These are phyloP conservation scores for Falcaria lacertinaria DNA, from an alignment of 2,888 invertebrate species.

Conservation along the genomic window DNA sequence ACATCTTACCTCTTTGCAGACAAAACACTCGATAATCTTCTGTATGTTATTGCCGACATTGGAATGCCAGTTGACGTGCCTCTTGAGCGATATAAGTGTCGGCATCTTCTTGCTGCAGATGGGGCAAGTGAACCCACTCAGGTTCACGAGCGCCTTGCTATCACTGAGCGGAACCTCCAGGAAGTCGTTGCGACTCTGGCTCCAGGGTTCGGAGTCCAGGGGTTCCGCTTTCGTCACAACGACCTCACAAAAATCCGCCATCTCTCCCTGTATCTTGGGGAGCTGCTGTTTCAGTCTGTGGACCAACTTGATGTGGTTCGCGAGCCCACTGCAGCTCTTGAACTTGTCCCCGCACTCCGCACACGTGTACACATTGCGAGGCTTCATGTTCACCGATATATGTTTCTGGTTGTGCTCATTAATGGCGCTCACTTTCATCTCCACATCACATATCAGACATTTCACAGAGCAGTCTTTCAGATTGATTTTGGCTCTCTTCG, in stretches of 20 bases:
- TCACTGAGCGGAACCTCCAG: slow-evolving; percentile 51
- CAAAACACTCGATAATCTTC: slow-evolving; percentile 60
- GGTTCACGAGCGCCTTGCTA: slow-evolving; percentile 36
- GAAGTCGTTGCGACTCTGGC: slow-evolving; percentile 75
- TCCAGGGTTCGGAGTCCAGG: slow-evolving; percentile 42
- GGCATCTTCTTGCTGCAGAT: slow-evolving; percentile 68
- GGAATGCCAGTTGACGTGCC: slow-evolving; percentile 71
- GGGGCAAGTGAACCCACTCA: slow-evolving; percentile 65
- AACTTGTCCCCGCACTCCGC: slow-evolving; percentile 60
- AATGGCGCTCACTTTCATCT: slow-evolving; percentile 64
- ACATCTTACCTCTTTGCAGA: slow-evolving; percentile 66
- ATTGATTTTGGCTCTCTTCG: slow-evolving; percentile 60
- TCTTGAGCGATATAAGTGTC: slow-evolving; percentile 62
- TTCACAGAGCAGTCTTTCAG: slow-evolving; percentile 66
- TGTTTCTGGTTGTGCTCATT: slow-evolving; percentile 71
- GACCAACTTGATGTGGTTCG: slow-evolving; percentile 66
- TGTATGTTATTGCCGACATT: slow-evolving; percentile 59
- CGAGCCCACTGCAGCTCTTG: slow-evolving; percentile 61
- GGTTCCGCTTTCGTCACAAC: slow-evolving; percentile 78
- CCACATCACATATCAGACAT: slow-evolving; percentile 67
- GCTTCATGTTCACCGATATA: slow-evolving; percentile 57
- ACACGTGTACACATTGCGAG: slow-evolving; percentile 69
- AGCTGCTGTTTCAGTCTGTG: slow-evolving; percentile 50
- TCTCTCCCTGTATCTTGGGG: slow-evolving; percentile 32
- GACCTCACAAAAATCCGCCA: slow-evolving; percentile 79